Evolutionary conservation across 2,888 invertebrate species (phyloP).

Genomic region (Lamproptera curius): DNA sequence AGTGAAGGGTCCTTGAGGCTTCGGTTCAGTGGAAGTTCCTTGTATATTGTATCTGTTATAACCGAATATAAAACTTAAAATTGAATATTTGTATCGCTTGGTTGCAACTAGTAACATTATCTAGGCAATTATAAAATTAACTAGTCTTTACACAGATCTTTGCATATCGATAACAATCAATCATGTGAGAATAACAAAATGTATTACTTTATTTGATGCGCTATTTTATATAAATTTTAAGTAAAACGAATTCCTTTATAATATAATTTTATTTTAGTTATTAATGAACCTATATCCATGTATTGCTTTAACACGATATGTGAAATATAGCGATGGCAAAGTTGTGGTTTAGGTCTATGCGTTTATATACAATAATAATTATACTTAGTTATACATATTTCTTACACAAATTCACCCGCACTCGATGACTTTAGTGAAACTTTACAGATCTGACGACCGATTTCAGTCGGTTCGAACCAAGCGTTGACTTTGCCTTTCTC

Average conservation of each 20-base stretch:
- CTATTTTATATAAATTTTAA: no score
- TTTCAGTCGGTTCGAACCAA: slow-evolving; percentile 59
- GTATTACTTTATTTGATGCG: no score
- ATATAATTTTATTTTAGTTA: not conserved
- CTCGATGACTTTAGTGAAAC: slow-evolving; percentile 52
- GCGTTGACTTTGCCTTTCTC: slow-evolving; percentile 64
- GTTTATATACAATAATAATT: no score
- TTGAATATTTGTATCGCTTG: no score
- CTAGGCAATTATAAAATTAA: no score
- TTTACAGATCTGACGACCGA: slow-evolving; percentile 49
- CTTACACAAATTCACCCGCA: slow-evolving; percentile 68
- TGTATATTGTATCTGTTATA: slow-evolving; percentile 57
- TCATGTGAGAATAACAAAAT: no score
- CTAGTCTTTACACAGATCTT: no score
- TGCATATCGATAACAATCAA: no score
- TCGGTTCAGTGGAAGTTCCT: slow-evolving; percentile 53
- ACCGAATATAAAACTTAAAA: no score
- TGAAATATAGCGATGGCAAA: not conserved
- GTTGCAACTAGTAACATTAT: no score
- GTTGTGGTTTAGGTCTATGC: no score
- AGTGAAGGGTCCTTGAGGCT: slow-evolving; percentile 60
- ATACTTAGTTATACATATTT: no score
- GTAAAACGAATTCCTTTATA: not conserved
- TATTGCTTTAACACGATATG: not conserved
- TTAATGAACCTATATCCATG: not conserved